Evolutionary conservation across 2,888 invertebrate genomes (phyloP).

Genomic region (Macrosiphum euphorbiae): DNA sequence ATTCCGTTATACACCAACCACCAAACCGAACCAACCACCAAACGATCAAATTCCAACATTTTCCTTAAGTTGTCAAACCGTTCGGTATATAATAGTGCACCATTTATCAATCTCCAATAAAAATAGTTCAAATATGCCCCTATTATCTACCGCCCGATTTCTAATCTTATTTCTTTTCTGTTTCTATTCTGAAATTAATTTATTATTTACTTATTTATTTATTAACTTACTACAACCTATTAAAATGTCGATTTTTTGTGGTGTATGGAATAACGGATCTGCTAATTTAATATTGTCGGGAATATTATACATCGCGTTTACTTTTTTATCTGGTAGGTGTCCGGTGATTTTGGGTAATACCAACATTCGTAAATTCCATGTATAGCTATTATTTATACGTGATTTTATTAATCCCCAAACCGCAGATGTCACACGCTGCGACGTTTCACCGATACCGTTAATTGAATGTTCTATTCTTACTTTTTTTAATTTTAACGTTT

Average conservation of each 20-base stretch:
- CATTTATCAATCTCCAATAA: too few species aligned
- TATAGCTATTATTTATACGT: neutral
- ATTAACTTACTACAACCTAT: too few species aligned
- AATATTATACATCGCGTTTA: neutral
- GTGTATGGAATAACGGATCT: neutral
- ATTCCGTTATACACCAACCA: too few species aligned
- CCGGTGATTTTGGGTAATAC: slow-evolving; percentile 9
- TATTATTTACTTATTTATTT: too few species aligned
- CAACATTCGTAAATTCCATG: neutral
- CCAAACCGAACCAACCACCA: too few species aligned
- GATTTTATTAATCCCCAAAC: neutral
- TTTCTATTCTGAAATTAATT: too few species aligned
- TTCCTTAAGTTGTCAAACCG: too few species aligned
- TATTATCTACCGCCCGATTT: too few species aligned
- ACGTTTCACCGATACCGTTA: slow-evolving; percentile 2
- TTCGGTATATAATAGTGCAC: too few species aligned
- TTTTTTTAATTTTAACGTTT: neutral
- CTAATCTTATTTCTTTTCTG: too few species aligned
- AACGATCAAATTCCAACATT: too few species aligned
- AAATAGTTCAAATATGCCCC: too few species aligned
- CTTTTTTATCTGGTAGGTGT: neutral
- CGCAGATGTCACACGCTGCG: neutral
- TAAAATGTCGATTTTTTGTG: neutral
- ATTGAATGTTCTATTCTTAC: neutral
- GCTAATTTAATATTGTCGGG: neutral